Percentiles rank a stretch among this genome's conserved stretches.
These are phyloP conservation scores for Paramacrobiotus metropolitanus DNA, from an alignment of 1,140 invertebrate species.

Conservation along the genomic window DNA sequence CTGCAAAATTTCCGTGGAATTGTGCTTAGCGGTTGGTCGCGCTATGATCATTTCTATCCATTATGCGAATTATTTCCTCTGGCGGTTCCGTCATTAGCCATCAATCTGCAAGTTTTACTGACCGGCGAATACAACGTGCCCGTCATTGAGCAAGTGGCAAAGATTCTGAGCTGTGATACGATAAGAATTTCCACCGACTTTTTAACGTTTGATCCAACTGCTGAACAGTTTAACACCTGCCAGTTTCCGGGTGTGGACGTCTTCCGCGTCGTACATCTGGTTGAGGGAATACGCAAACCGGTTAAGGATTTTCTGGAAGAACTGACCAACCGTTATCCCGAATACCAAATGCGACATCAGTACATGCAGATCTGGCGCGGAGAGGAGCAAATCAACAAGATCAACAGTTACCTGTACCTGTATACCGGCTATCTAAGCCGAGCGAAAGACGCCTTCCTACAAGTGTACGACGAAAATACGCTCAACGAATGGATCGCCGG, in stretches of 20 bases:
- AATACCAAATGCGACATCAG: conserved; percentile 13
- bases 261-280: conserved; percentile 32
- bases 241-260: conserved; percentile 23
- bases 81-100: conserved; percentile 46
- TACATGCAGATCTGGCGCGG: conserved; percentile 20
- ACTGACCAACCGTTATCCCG: conserved; percentile 25
- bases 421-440: conserved; percentile 36
- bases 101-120: conserved; percentile 33
- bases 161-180: conserved; percentile 14
- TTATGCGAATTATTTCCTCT: conserved; percentile 63
- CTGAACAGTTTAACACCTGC: conserved; percentile 14
- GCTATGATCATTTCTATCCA: conserved; percentile 74
- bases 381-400: conserved; percentile 11
- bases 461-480: conserved; percentile 45
- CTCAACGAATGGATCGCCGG: conserved; percentile 49
- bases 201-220: conserved; percentile 10
- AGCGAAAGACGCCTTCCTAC: conserved; percentile 27
- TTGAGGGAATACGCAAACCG: conserved; percentile 24
- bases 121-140: conserved; percentile 18
- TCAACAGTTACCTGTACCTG: conserved; percentile 23
- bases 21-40: conserved; percentile 43
- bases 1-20: conserved; percentile 34
- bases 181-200: conserved; percentile 15
- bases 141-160: conserved; percentile 12
- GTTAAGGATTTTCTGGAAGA: conserved; percentile 24